Base-by-base conservation (phyloP, 1,140 invertebrate genomes). In the Caenorhabditis tropicalis region DNA sequence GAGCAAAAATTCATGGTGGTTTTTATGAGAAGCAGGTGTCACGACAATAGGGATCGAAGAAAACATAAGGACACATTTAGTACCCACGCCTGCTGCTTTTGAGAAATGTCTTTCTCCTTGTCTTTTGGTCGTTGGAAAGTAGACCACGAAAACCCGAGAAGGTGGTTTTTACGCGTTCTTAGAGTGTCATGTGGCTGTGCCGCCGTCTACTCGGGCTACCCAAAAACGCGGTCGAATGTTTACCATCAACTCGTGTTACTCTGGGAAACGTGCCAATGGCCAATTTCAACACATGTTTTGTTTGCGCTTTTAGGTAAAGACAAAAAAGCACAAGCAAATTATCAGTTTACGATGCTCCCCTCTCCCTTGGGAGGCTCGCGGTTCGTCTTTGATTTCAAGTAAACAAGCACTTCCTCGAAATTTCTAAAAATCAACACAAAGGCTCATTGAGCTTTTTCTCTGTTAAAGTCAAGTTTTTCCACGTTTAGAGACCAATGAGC, bases 281-380 rank as follows among this genome's bases (percentile, higher is more conserved):
- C 65, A 74, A 74, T 43, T 74, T 74, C 65, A 74, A 74, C 65
- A 74, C 65, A 74, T 74, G 65, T 74, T 74, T 74, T 74, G 65
- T 74, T 74, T 74, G 65, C 65, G 19, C 21, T 43, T 39, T 74
- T 74, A 74, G 39, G 36, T 33, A 9, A n/a, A 65, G 16, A 65
- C 29, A 19, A 74, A 46, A 46, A 24, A 74, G 21, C 19, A 5
- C 3, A 27, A 24, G 15, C 43, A 74, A 12, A 36, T 43, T 39
- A 74, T 74, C 65, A 74, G 65, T 65, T 65, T 65, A 36, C 15
- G n/a, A 27, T 2, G 65, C 3, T 21, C 21, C 58, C 36, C 19
- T 16, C 24, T 21, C 3, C n/a, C 19, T 19, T 2, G 3, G 16
- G 9, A 65, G n/a, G 19, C 7, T 65, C 48, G 19, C 48, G 5